Conservation (phyloP, 2,888 invertebrate species). For the Sinodicranocentrus sp. region DNA sequence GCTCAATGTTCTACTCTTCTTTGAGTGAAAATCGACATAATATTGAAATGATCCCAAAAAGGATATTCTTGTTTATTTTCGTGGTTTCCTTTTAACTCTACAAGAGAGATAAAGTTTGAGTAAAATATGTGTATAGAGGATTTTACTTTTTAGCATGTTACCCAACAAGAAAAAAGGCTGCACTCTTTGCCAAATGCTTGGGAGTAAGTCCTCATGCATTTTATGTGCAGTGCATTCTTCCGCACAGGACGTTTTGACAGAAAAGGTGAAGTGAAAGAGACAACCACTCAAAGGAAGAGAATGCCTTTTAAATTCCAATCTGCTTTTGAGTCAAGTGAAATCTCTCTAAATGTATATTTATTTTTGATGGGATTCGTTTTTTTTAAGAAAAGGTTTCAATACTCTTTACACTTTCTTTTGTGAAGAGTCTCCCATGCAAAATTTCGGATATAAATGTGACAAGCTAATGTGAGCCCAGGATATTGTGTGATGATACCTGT, state of each 20-base stretch:
- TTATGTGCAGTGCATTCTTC: not conserved
- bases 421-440: not conserved
- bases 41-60: not conserved
- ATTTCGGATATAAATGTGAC: not conserved
- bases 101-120: not conserved
- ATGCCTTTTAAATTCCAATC: not conserved
- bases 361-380: not conserved
- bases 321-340: too few species aligned
- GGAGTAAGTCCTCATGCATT: not conserved
- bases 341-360: too few species aligned
- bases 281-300: not conserved
- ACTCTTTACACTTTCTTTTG: not conserved
- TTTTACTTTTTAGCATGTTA: not conserved
- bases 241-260: not conserved
- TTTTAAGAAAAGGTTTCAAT: not conserved
- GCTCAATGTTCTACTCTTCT: too few species aligned
- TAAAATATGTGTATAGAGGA: not conserved
- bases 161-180: not conserved
- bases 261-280: not conserved
- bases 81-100: not conserved
- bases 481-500: too few species aligned
- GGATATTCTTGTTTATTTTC: constrained; percentile 8
- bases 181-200: too few species aligned
- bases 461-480: not conserved
- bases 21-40: too few species aligned